Conservation (phyloP, 2,113 vertebrate species). For the Oceanodroma tethys region DNA sequence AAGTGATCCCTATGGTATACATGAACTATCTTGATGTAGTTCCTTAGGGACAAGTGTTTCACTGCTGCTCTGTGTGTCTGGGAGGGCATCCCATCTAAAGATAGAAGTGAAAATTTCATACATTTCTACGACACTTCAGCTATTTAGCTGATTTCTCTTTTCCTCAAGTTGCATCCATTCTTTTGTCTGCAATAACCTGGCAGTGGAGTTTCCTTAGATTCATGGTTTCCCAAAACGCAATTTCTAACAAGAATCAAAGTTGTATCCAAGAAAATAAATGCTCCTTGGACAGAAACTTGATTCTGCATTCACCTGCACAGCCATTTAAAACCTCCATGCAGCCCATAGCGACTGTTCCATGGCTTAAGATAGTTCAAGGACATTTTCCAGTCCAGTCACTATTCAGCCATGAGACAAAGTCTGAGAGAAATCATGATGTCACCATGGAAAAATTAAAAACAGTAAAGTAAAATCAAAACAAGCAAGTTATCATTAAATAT, state of each 20-base stretch:
- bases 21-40: background rate
- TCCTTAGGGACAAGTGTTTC: background rate
- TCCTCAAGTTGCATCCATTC: background rate
- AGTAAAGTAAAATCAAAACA: background rate
- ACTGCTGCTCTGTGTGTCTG: background rate
- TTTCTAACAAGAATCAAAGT: background rate
- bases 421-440: background rate
- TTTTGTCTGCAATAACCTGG: background rate
- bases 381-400: background rate
- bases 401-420: background rate
- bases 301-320: background rate
- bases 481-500: background rate
- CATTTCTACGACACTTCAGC: background rate
- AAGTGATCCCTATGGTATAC: background rate
- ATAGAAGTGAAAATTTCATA: background rate
- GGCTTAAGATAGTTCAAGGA: background rate
- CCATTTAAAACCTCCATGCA: background rate
- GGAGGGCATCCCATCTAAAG: background rate
- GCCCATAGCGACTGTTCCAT: background rate
- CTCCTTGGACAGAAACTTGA: background rate
- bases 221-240: background rate
- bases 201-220: background rate
- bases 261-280: background rate
- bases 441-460: background rate
- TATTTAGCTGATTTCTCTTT: background rate